Percentiles rank a stretch among this genome's conserved stretches.
phyloP scores from a whole-genome alignment of 2,797 vertebrate species.

The Pangasius larnaudii region DNA sequence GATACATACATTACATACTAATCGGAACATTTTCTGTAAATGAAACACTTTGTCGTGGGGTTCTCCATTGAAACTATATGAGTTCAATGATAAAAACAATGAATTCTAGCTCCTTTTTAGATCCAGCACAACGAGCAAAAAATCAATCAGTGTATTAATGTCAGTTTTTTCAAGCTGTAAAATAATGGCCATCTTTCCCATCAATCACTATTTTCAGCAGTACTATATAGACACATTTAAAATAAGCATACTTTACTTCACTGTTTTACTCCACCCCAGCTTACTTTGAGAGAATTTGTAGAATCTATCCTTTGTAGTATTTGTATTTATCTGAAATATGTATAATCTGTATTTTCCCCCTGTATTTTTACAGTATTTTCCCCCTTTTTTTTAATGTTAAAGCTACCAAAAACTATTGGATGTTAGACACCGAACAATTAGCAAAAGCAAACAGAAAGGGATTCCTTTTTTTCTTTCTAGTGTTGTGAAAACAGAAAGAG shows the following conservation, averaged over 20 bases:
- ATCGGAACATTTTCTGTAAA: not conserved
- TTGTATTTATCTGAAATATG: not conserved
- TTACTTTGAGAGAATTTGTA: not conserved
- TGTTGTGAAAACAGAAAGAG: not conserved
- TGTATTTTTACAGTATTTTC: not conserved
- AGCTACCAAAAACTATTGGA: not conserved
- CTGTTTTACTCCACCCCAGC: not conserved
- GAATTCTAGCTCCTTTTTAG: not conserved
- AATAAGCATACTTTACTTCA: not conserved
- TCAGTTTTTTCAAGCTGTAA: not conserved
- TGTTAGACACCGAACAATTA: conserved; percentile 17
- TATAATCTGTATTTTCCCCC: not conserved
- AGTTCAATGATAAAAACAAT: not conserved
- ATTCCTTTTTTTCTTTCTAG: conserved; percentile 3
- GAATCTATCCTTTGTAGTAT: not conserved
- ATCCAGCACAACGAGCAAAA: not conserved
- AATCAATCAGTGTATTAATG: not conserved
- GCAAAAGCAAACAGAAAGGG: not conserved
- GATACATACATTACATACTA: not conserved
- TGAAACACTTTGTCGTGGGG: not conserved
- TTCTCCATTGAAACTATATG: not conserved
- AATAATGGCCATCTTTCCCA: not conserved
- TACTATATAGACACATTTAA: not conserved
- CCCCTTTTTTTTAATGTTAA: not conserved
- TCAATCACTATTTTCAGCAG: not conserved